Evolutionary conservation across 2,888 invertebrate genomes (phyloP), one percentile per base, ranked within the genome.

Genomic region (Cheilosia vulpina): DNA sequence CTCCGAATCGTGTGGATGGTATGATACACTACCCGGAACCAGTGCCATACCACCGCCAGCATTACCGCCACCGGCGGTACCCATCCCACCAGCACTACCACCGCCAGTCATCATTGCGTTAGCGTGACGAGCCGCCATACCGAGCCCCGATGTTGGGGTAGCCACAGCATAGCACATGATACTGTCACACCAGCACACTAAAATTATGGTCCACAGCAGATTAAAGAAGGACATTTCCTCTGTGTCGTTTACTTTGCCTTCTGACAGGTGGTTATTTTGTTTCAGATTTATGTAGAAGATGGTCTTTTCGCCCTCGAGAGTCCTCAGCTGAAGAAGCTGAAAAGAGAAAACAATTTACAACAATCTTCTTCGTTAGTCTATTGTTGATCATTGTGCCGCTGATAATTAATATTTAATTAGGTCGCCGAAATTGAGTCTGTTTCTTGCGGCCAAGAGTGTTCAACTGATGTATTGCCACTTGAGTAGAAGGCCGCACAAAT

Each of bases 1-100:
- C 69, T 88, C 87, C 13, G 81, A 87, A 66, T 89, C 87, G 50
- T 89, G 91, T 45, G 89, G 83, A 66, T 88, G 87, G 87, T 88
- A 88, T 53, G 88, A 88, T 19, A 88, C 85, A 87, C 87, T 88
- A 80, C 88, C 88, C 60, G 88, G 87, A 43, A 87, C 77, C 69
- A 85, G 50, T 80, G 77, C 82, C 83, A 83, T 87, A 58, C 69
- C 65, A 77, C 66, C 72, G 47, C 62, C 73, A 19, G 43, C 78
- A n/a, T 47, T 76, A n/a, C 41, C 71, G 55, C 58, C 60, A 27
- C 34, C 45, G 43, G 85, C 68, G 50, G 77, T 53, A 17, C 76
- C 80, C 75, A 80, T 62, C 41, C 60, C 82, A 50, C 15, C 43
- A 9, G 31, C 9, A 72, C 63, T 77, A 53, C 52, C 47, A 57